phyloP scores from a whole-genome alignment of 2,888 invertebrate genomes.

The Griposia aprilina region DNA sequence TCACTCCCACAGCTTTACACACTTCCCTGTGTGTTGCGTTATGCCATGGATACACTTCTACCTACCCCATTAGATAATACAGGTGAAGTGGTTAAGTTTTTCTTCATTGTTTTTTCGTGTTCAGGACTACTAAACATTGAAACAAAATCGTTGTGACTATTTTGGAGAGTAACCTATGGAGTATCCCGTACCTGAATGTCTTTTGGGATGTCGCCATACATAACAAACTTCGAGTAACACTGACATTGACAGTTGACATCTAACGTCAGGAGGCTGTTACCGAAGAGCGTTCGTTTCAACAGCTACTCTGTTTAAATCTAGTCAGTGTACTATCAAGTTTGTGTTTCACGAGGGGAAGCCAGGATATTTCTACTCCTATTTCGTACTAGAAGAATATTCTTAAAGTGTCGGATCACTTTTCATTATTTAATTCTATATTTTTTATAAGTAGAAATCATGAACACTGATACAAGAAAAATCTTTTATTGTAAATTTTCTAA shows the following conservation, averaged over 20 bases:
- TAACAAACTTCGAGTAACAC: conserved; percentile 18
- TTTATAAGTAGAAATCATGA: neutral
- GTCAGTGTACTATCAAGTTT: conserved; percentile 7
- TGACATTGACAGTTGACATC: conserved; percentile 47
- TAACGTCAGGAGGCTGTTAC: conserved; percentile 46
- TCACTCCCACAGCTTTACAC: no score
- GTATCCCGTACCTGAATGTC: neutral
- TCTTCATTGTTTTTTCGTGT: neutral
- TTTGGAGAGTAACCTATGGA: neutral
- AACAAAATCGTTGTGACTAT: neutral
- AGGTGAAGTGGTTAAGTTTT: neutral
- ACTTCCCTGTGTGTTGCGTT: no score
- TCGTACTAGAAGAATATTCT: neutral
- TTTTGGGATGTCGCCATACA: neutral
- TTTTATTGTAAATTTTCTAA: no score
- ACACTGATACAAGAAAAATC: no score
- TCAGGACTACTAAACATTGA: neutral
- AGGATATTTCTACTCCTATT: neutral
- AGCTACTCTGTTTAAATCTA: conserved; percentile 25
- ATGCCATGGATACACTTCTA: neutral
- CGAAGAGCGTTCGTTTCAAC: conserved; percentile 34
- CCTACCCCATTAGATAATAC: neutral
- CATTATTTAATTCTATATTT: neutral
- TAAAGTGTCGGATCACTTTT: neutral
- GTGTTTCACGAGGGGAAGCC: neutral